phyloP scores from a whole-genome alignment of 2,888 invertebrate genomes.

The Drosophila prolongata region DNA sequence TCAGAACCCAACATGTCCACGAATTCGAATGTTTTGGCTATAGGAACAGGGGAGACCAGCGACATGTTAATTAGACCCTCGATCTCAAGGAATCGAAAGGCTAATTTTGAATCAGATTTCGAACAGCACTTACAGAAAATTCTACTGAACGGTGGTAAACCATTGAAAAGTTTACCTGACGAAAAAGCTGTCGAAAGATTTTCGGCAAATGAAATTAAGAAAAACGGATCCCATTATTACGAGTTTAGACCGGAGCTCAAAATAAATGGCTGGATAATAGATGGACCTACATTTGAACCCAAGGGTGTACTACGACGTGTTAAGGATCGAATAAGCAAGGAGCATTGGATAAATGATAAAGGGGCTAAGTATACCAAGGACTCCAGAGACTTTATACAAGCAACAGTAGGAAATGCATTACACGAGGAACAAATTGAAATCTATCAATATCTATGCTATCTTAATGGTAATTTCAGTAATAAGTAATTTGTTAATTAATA shows the following conservation, averaged over 20 bases:
- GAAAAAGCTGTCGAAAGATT: not conserved
- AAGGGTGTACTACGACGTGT: slow-evolving; percentile 11
- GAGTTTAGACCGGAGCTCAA: slow-evolving; percentile 1
- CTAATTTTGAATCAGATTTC: not conserved
- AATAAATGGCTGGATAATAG: not conserved
- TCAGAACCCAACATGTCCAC: too few species aligned
- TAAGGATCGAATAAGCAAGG: slow-evolving; percentile 12
- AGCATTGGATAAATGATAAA: slow-evolving; percentile 11
- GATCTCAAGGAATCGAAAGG: not conserved
- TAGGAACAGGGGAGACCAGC: slow-evolving; percentile 2
- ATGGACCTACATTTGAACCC: slow-evolving; percentile 1
- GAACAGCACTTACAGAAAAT: slow-evolving; percentile 16
- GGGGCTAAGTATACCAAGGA: slow-evolving; percentile 6
- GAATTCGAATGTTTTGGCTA: not conserved
- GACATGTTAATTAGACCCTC: not conserved
- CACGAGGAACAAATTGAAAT: slow-evolving; percentile 4
- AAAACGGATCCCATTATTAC: slow-evolving; percentile 5
- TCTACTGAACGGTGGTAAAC: not conserved
- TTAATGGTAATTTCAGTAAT: not conserved
- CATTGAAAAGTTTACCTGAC: not conserved
- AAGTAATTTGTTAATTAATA: not conserved
- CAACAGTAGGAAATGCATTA: not conserved
- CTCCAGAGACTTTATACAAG: not conserved
- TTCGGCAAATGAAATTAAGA: slow-evolving; percentile 1
- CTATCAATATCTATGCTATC: slow-evolving; percentile 15